Percentiles rank a stretch among this genome's conserved stretches.
These are phyloP conservation scores for Akabosia matsudoensis DNA, from an alignment of 1,140 invertebrate species.

Conservation along the genomic window DNA sequence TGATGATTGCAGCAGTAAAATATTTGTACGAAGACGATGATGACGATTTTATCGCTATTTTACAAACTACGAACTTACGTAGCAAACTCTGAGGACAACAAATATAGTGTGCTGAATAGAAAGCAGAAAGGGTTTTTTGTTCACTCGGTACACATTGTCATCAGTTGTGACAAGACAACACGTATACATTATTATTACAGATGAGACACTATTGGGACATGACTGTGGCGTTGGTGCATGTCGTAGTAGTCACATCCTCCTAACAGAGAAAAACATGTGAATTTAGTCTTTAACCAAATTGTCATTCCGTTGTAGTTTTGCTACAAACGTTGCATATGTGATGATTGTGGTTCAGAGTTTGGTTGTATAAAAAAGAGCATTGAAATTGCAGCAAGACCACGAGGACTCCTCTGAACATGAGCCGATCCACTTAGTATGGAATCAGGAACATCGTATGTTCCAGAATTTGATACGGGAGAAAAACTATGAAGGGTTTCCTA, in stretches of 20 bases:
- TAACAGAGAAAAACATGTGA: not conserved
- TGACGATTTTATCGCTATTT: not conserved
- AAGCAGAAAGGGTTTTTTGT: not conserved
- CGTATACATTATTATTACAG: not conserved
- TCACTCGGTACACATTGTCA: not conserved
- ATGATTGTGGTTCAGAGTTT: not conserved
- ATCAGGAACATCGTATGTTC: not conserved
- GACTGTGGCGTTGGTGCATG: no score
- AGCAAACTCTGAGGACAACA: no score
- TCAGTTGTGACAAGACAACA: not conserved
- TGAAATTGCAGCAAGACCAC: not conserved
- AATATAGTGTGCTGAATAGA: no score
- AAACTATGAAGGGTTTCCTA: no score
- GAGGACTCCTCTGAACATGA: not conserved
- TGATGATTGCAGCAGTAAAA: not conserved
- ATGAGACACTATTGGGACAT: not conserved
- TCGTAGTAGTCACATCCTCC: not conserved
- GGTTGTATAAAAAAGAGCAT: not conserved
- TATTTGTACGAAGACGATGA: not conserved
- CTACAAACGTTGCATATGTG: constrained; percentile 19
- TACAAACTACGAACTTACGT: no score
- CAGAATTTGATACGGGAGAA: not conserved
- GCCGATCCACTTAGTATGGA: constrained; percentile 3
- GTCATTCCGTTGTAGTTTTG: constrained; percentile 23
- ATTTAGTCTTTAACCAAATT: constrained; percentile 8